A percentile compares a stretch with the other conserved stretches of the same genome.
Evolutionary conservation across 1,140 invertebrate species (phyloP).

Genomic region (Fopius arisanus): DNA sequence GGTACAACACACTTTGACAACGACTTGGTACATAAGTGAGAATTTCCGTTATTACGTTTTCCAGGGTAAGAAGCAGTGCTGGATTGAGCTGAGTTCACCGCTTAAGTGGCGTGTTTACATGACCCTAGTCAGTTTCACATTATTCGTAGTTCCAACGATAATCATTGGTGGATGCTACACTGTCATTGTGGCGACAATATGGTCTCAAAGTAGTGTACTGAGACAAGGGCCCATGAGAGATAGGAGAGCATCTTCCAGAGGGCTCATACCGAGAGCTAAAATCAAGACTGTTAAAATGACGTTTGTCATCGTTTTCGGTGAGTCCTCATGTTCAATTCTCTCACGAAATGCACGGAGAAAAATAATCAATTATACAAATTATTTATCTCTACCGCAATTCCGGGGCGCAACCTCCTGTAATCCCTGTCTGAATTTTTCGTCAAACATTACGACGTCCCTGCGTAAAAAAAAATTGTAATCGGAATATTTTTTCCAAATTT

Average conservation of each 20-base stretch:
- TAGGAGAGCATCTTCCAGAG: constrained; percentile 78
- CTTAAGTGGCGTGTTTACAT: constrained; percentile 91
- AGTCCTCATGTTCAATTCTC: constrained; percentile 54
- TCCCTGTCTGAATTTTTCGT: no score
- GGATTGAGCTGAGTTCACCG: constrained; percentile 82
- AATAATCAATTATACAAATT: no score
- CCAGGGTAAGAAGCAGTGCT: constrained; percentile 82
- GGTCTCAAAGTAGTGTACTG: constrained; percentile 73
- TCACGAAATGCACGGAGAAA: no score
- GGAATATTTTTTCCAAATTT: no score
- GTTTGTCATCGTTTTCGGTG: constrained; percentile 92
- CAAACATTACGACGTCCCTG: no score
- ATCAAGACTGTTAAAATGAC: constrained; percentile 99
- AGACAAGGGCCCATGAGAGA: constrained; percentile 63
- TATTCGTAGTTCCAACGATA: constrained; percentile 88
- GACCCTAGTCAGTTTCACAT: constrained; percentile 79
- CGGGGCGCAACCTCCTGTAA: no score
- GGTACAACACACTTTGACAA: constrained; percentile 62
- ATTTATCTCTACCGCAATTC: no score
- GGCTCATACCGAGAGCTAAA: constrained; percentile 92
- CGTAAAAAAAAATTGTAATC: no score
- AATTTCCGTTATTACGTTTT: constrained; percentile 33
- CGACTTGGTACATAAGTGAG: background rate
- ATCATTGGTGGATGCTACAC: constrained; percentile 92
- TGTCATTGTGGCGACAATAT: constrained; percentile 92